phyloP scores from a whole-genome alignment of 2,888 invertebrate genomes.

The Habroteleia sp. region DNA sequence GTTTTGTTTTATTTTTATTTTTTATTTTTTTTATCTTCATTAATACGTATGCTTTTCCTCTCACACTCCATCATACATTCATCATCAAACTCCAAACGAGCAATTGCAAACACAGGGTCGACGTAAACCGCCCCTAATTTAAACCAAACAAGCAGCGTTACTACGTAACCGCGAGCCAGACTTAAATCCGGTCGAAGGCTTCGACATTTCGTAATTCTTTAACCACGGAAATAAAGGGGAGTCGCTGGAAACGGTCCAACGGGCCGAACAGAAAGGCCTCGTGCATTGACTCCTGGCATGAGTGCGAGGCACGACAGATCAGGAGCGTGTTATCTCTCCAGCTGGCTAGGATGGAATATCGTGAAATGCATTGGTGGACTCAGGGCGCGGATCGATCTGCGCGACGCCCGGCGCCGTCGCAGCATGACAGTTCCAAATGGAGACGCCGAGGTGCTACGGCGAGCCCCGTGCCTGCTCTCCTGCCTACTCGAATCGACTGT shows the following conservation, averaged over 20 bases:
- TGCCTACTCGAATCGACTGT: conserved; percentile 49
- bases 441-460: conserved; percentile 58
- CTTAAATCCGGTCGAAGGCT: background rate
- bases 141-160: too few species aligned
- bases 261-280: conserved; percentile 10
- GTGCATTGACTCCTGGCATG: conserved; percentile 15
- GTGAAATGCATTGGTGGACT: conserved; percentile 51
- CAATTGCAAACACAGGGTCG: too few species aligned
- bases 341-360: conserved; percentile 47
- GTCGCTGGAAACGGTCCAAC: conserved; percentile 4
- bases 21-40: too few species aligned
- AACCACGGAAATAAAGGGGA: background rate
- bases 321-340: conserved; percentile 34
- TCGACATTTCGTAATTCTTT: background rate
- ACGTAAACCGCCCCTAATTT: too few species aligned
- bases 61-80: too few species aligned
- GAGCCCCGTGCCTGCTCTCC: conserved; percentile 51
- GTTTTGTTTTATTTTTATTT: too few species aligned
- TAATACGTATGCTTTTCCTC: too few species aligned
- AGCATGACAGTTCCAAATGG: conserved; percentile 62
- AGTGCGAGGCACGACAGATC: conserved; percentile 3
- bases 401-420: conserved; percentile 62
- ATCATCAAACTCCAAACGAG: too few species aligned
- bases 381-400: conserved; percentile 60
- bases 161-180: too few species aligned